Conservation (phyloP, 2,888 invertebrate genomes). For the Brenthis hecate region DNA sequence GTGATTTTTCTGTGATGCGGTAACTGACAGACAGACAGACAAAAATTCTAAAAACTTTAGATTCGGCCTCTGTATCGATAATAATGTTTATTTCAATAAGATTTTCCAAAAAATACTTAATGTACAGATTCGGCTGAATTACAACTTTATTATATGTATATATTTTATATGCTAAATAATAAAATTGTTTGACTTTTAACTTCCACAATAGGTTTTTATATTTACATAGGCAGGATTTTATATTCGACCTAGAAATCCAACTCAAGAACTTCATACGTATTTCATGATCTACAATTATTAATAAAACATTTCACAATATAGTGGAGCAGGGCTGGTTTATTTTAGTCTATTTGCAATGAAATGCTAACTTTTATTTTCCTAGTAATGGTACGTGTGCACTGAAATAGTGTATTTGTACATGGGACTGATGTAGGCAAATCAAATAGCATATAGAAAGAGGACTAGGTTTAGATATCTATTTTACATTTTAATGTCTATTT, state of each 20-base stretch:
- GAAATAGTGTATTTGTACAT: background rate
- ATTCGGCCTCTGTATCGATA: too few species aligned
- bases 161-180: too few species aligned
- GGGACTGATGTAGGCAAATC: background rate
- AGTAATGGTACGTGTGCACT: constrained; percentile 9
- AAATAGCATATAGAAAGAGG: background rate
- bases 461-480: background rate
- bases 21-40: too few species aligned
- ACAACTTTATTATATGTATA: too few species aligned
- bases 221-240: too few species aligned
- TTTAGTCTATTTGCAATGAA: constrained; percentile 11
- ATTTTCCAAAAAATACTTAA: too few species aligned
- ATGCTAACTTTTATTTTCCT: constrained; percentile 10
- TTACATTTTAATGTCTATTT: background rate
- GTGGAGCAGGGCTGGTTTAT: background rate
- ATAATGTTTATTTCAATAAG: too few species aligned
- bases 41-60: too few species aligned
- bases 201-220: background rate
- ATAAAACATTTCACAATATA: background rate
- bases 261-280: background rate
- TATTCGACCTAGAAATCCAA: background rate
- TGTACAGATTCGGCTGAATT: too few species aligned
- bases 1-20: too few species aligned
- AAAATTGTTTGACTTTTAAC: too few species aligned
- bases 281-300: background rate